Conservation (phyloP, 2,797 vertebrate genomes). For the Poliocrania exsul region DNA sequence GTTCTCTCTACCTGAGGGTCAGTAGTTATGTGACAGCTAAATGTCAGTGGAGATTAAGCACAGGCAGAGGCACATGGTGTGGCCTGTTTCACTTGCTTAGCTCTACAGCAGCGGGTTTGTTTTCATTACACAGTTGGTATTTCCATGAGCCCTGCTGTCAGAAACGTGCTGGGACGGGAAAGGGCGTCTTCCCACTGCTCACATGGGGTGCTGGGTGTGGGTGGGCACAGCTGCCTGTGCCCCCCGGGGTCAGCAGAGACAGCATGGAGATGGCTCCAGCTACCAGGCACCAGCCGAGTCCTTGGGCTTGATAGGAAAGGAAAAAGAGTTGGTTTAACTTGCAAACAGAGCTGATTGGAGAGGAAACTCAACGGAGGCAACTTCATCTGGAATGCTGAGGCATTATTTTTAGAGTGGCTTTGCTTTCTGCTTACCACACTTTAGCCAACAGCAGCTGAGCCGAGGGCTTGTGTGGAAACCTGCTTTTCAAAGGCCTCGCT, state of each 20-base stretch:
- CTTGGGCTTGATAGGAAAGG: neutral
- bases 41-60: neutral
- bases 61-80: neutral
- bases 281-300: neutral
- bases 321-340: neutral
- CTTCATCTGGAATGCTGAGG: constrained; percentile 33
- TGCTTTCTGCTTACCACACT: constrained; percentile 18
- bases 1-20: neutral
- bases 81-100: neutral
- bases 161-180: neutral
- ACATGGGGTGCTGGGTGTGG: neutral
- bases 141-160: neutral
- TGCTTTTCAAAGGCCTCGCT: neutral
- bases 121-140: neutral
- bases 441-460: constrained; percentile 30
- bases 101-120: neutral
- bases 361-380: neutral
- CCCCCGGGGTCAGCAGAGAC: neutral
- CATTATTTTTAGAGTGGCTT: constrained; percentile 49
- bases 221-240: neutral
- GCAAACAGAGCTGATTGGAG: constrained; percentile 4
- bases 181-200: rapidly evolving
- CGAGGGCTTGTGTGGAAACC: neutral
- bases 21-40: neutral
- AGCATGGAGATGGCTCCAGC: neutral